These are phyloP conservation scores for Notarius lentiginosus DNA, from an alignment of 2,113 vertebrate genomes.

Conservation along the genomic window DNA sequence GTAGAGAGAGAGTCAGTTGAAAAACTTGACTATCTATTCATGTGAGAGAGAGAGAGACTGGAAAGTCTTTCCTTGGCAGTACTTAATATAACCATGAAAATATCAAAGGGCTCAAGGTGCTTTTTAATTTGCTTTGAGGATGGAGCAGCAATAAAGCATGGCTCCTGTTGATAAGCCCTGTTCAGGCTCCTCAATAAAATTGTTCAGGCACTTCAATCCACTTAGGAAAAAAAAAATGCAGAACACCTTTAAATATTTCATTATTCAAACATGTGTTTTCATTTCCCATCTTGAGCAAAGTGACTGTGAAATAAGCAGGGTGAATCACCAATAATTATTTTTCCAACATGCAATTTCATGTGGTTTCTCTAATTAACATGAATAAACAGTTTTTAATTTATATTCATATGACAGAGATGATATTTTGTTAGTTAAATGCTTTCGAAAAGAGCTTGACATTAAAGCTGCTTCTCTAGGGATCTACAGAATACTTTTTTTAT, in stretches of 20 bases:
- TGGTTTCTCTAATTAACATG: neutral
- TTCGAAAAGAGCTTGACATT: neutral
- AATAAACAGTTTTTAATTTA: neutral
- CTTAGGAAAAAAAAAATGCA: neutral
- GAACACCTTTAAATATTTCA: slow-evolving; percentile 4
- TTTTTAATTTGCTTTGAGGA: slow-evolving; percentile 35
- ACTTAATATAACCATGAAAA: slow-evolving; percentile 28
- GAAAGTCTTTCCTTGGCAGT: slow-evolving; percentile 19
- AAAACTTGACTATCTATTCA: neutral
- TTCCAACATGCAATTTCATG: neutral
- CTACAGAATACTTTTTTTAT: neutral
- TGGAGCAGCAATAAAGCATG: slow-evolving; percentile 22
- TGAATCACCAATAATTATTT: neutral
- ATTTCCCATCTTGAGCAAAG: neutral
- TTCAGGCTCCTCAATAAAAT: slow-evolving; percentile 14
- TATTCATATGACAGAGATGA: neutral
- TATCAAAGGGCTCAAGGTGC: slow-evolving; percentile 32
- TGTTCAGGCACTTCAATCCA: slow-evolving; percentile 17
- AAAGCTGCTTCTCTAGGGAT: neutral
- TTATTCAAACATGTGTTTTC: slow-evolving; percentile 28
- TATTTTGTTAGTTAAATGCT: neutral
- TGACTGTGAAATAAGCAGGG: neutral
- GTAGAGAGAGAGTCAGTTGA: neutral
- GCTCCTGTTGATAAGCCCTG: slow-evolving; percentile 23
- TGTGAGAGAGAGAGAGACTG: neutral